Conservation (phyloP, 2,888 invertebrate genomes). For the Tricholauxania praeusta region DNA sequence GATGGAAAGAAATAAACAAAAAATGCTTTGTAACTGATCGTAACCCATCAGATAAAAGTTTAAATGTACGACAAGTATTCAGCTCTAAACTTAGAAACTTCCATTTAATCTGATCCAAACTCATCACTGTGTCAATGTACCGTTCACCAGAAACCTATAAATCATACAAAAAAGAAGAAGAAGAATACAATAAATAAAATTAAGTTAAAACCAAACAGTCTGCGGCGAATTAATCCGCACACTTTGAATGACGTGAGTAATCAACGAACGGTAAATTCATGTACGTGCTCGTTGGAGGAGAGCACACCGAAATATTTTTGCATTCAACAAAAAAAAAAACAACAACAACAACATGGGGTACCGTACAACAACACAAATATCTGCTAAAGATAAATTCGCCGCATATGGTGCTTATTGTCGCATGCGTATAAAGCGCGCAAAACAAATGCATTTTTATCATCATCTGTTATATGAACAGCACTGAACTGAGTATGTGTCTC, state of each 20-base stretch:
- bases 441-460: constrained; percentile 25
- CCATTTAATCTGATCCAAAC: background rate
- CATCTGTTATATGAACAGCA: background rate
- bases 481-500: background rate
- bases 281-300: constrained; percentile 2
- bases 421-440: constrained; percentile 20
- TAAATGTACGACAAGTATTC: too few species aligned
- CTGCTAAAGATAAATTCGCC: constrained; percentile 5
- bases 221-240: constrained; percentile 15
- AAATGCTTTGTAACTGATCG: too few species aligned
- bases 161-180: background rate
- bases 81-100: too few species aligned
- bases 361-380: background rate
- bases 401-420: background rate
- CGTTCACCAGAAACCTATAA: background rate
- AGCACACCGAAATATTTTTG: background rate
- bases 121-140: constrained; percentile 7
- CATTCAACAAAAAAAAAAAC: background rate
- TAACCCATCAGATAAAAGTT: too few species aligned
- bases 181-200: background rate
- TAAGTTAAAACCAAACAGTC: background rate
- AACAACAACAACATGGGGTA: background rate
- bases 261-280: constrained; percentile 30
- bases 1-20: too few species aligned
- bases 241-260: constrained; percentile 5